Evolutionary conservation across 2,888 invertebrate genomes (phyloP).

Genomic region (Drosophila infuscata): DNA sequence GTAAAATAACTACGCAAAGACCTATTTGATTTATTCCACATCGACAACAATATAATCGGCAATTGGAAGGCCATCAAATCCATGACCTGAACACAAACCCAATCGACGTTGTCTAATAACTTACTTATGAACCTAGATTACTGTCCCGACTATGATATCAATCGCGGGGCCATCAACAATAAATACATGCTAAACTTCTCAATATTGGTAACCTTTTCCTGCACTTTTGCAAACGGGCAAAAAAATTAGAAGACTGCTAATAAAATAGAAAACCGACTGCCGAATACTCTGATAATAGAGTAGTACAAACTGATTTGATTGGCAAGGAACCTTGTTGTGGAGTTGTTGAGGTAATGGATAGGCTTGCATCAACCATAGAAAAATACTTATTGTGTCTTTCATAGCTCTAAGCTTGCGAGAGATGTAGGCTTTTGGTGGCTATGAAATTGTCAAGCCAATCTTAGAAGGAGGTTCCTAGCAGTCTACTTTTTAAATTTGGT

Average conservation of each 20-base stretch:
- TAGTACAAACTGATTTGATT: not conserved
- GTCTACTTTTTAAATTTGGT: not conserved
- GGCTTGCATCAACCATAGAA: not conserved
- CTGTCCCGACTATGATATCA: conserved; percentile 65
- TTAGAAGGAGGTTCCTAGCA: not conserved
- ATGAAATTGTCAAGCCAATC: not conserved
- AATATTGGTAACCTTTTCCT: conserved; percentile 77
- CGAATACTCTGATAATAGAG: not conserved
- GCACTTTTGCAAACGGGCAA: conserved; percentile 46
- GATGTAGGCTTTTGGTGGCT: too few relatives aligned
- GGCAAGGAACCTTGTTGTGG: not conserved
- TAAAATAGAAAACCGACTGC: conserved; percentile 1
- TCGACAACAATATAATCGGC: conserved; percentile 11
- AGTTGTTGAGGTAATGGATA: not conserved
- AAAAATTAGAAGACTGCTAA: not conserved
- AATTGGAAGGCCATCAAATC: conserved; percentile 29
- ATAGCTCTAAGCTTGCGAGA: not conserved
- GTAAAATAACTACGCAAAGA: not conserved
- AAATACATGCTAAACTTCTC: conserved; percentile 75
- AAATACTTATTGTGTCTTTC: not conserved
- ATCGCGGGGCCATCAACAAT: conserved; percentile 41
- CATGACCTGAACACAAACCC: conserved; percentile 27
- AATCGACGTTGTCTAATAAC: conserved; percentile 71
- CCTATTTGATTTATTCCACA: conserved; percentile 5
- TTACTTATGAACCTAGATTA: conserved; percentile 73